phyloP scores from a whole-genome alignment of 2,113 vertebrate genomes.

The Erythrolamprus reginae region DNA sequence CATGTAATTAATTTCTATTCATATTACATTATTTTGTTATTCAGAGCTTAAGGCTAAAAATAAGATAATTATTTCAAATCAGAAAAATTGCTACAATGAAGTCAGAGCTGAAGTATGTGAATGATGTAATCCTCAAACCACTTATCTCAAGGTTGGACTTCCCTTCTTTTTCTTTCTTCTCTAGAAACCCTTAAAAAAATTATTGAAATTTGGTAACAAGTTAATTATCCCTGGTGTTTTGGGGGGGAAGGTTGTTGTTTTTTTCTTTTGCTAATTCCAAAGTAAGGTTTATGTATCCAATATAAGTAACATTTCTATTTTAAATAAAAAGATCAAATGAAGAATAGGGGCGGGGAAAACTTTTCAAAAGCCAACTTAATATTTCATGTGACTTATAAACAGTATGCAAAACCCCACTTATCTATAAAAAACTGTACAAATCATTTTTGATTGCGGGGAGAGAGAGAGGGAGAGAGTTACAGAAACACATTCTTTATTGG shows the following conservation, averaged over 20 bases:
- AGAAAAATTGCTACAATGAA: neutral
- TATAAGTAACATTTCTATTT: neutral
- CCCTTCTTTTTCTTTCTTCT: neutral
- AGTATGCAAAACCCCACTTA: neutral
- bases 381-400: neutral
- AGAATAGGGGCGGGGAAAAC: neutral
- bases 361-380: neutral
- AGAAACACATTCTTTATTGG: neutral
- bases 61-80: neutral
- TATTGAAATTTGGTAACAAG: neutral
- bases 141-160: neutral
- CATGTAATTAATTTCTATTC: neutral
- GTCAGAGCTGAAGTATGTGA: neutral
- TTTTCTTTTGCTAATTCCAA: neutral
- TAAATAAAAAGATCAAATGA: neutral
- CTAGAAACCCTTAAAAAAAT: neutral
- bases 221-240: neutral
- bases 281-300: neutral
- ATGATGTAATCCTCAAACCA: too few relatives aligned
- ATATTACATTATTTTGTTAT: neutral
- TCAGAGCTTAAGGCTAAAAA: neutral
- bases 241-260: too few relatives aligned
- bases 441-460: too few relatives aligned
- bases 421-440: neutral
- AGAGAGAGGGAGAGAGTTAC: too few relatives aligned